Percentiles rank a stretch among this genome's conserved stretches.
Evolutionary conservation across 2,797 vertebrate species (phyloP).

Genomic region (Poecilia picta): DNA sequence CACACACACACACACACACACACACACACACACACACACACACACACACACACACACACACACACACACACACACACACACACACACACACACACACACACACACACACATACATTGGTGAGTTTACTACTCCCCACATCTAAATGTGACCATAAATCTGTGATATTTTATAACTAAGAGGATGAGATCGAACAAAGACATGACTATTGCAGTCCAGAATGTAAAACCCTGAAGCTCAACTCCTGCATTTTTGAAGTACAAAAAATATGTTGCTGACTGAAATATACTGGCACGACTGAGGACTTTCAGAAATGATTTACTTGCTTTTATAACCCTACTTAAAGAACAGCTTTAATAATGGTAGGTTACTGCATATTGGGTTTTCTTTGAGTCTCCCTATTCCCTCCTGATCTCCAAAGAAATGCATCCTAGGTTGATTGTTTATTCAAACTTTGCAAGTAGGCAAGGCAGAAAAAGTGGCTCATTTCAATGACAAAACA

Average conservation of each 20-base stretch:
- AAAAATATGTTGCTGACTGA: background rate
- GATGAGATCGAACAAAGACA: background rate
- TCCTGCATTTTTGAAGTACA: background rate
- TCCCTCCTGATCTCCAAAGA: background rate
- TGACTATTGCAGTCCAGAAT: background rate
- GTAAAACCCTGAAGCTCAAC: background rate
- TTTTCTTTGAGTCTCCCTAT: background rate
- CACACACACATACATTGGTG: background rate
- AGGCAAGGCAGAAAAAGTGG: background rate
- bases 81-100: conserved; percentile 42
- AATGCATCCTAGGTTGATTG: background rate
- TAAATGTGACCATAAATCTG: conserved; percentile 30
- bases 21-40: conserved; percentile 22
- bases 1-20: conserved; percentile 24
- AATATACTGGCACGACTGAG: background rate
- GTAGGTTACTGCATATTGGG: background rate
- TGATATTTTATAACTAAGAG: conserved; percentile 14
- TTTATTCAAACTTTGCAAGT: background rate
- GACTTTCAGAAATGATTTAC: conserved; percentile 6
- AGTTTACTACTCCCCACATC: conserved; percentile 26
- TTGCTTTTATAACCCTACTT: conserved; percentile 16
- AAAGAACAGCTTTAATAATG: background rate
- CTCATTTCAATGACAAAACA: background rate
- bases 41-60: conserved; percentile 13
- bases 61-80: conserved; percentile 11